These are phyloP conservation scores for Pseudoatta argentina DNA, from an alignment of 1,140 invertebrate genomes.

Conservation along the genomic window DNA sequence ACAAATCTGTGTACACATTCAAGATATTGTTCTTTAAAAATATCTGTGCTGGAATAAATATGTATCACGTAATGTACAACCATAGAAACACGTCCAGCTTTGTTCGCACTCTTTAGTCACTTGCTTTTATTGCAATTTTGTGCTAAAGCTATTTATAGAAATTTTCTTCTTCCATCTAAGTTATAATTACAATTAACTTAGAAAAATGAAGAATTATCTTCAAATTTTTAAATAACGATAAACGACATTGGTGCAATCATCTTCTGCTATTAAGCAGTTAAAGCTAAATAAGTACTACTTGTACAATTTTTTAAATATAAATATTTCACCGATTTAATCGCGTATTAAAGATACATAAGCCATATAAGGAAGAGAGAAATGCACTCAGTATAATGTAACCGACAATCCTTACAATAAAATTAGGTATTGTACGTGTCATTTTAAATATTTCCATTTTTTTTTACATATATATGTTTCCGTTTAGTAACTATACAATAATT, in stretches of 20 bases:
- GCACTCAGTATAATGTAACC: conserved; percentile 14
- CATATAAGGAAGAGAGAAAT: conserved; percentile 27
- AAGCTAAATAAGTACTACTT: conserved; percentile 17
- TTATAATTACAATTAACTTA: conserved; percentile 25
- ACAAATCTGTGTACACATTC: conserved; percentile 27
- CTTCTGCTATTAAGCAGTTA: not conserved
- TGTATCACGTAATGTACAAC: conserved; percentile 34
- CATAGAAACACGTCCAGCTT: conserved; percentile 35
- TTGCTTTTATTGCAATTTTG: conserved; percentile 7
- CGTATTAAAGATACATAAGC: conserved; percentile 15
- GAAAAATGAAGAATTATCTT: not conserved
- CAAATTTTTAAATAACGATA: not conserved
- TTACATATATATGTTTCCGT: conserved; percentile 11
- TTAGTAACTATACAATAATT: conserved; percentile 39
- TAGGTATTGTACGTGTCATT: conserved; percentile 2
- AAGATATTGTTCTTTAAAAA: conserved; percentile 35
- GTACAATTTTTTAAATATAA: not conserved
- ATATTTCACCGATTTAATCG: not conserved
- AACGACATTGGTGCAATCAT: not conserved
- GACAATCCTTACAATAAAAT: conserved; percentile 29
- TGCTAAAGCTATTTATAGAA: conserved; percentile 8
- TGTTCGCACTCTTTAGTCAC: not conserved
- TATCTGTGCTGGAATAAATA: conserved; percentile 27
- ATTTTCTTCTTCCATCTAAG: not conserved
- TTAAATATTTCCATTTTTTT: conserved; percentile 14